Conservation (phyloP, 1,140 invertebrate genomes). For the Diploscapter pachys region DNA sequence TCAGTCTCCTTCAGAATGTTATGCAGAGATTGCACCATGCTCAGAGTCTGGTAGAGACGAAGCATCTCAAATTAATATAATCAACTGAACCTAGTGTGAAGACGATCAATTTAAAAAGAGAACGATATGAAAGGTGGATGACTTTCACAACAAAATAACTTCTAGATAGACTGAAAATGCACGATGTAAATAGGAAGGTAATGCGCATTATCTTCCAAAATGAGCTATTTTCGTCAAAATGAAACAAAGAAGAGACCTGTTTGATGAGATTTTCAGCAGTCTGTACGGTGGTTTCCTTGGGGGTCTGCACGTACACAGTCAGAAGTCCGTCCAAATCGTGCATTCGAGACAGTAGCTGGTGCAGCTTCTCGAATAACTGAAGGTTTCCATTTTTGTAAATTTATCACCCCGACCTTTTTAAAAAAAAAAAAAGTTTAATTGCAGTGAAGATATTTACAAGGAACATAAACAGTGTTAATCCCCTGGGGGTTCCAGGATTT, state of each 20-base stretch:
- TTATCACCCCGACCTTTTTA: neutral
- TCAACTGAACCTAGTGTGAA: too few relatives aligned
- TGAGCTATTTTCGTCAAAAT: neutral
- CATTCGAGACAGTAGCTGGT: constrained; percentile 4
- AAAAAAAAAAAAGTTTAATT: neutral
- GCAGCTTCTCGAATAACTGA: constrained; percentile 25
- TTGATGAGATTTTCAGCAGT: constrained; percentile 27
- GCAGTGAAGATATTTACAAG: neutral
- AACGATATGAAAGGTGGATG: too few relatives aligned
- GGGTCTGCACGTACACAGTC: constrained; percentile 28
- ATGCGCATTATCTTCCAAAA: too few relatives aligned
- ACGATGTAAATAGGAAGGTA: too few relatives aligned
- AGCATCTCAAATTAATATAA: too few relatives aligned
- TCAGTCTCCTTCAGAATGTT: too few relatives aligned
- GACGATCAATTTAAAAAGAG: too few relatives aligned
- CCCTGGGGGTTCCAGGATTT: too few relatives aligned
- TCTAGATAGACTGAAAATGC: too few relatives aligned
- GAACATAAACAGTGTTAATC: neutral
- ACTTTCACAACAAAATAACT: too few relatives aligned
- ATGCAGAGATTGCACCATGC: too few relatives aligned
- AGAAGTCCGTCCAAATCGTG: constrained; percentile 29
- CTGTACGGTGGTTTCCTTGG: constrained; percentile 10
- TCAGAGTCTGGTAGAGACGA: too few relatives aligned
- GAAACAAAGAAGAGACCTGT: constrained; percentile 20
- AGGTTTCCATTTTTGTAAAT: constrained; percentile 6